A percentile compares a stretch with the other conserved stretches of the same genome.
These are phyloP conservation scores for Poeciliopsis turneri DNA, from an alignment of 2,797 vertebrate genomes.

Conservation along the genomic window DNA sequence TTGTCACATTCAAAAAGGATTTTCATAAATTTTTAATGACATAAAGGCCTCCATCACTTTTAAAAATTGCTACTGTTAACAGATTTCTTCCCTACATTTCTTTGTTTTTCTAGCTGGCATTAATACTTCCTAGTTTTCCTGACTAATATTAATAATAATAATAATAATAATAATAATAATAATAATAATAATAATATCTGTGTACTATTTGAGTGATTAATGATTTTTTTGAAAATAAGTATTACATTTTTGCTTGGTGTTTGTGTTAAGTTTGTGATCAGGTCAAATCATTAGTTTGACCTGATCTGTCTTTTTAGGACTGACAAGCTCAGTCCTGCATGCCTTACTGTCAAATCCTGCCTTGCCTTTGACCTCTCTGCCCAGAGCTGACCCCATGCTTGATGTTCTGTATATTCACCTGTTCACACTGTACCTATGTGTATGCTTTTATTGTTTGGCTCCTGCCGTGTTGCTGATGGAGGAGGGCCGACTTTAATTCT, in stretches of 20 bases:
- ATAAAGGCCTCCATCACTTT: constrained; percentile 90
- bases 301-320: constrained; percentile 53
- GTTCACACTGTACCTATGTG: constrained; percentile 21
- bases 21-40: constrained; percentile 99
- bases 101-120: constrained; percentile 91
- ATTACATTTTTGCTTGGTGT: too few relatives aligned
- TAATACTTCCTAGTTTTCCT: constrained; percentile 91
- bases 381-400: constrained; percentile 1
- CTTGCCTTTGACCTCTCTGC: constrained; percentile 40
- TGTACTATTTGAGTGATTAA: constrained; percentile 75
- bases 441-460: constrained; percentile 26
- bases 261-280: too few relatives aligned
- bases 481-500: constrained; percentile 85
- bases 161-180: too few relatives aligned
- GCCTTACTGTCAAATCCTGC: constrained; percentile 54
- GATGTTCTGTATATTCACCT: constrained; percentile 14
- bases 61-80: constrained; percentile 96
- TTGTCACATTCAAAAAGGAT: constrained; percentile 89
- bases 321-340: constrained; percentile 49
- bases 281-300: constrained; percentile 10
- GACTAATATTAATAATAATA: too few relatives aligned
- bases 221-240: too few relatives aligned
- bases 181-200: too few relatives aligned
- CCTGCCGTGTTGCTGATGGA: constrained; percentile 55
- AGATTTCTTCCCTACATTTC: constrained; percentile 82